Evolutionary conservation across 2,888 invertebrate genomes (phyloP).

Genomic region (Acronicta leporina): DNA sequence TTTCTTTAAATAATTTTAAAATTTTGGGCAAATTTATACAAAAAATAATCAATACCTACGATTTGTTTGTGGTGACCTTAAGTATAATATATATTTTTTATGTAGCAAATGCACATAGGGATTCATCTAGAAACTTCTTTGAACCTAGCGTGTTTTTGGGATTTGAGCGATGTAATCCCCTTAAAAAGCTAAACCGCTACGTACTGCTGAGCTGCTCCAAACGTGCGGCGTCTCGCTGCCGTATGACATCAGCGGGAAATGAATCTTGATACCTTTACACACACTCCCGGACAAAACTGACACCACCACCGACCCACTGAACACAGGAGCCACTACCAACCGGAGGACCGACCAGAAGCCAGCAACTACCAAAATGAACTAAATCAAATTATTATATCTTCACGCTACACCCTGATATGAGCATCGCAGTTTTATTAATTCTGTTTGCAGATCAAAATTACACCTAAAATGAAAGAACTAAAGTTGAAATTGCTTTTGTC

Average conservation of each 20-base stretch:
- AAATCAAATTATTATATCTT: conserved; percentile 79
- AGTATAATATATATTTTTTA: no score
- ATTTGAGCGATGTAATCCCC: no score
- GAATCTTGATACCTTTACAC: conserved; percentile 84
- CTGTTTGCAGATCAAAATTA: conserved; percentile 39
- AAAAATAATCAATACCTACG: no score
- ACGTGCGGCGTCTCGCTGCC: conserved; percentile 88
- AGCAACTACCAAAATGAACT: conserved; percentile 69
- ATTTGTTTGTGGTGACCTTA: no score
- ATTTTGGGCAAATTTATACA: no score
- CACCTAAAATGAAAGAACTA: conserved; percentile 1
- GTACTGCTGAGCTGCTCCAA: conserved; percentile 86
- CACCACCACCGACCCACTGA: conserved; percentile 47
- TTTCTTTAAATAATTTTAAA: no score
- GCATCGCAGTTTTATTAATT: conserved; percentile 73
- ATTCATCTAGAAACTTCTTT: no score
- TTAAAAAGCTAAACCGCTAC: conserved; percentile 36
- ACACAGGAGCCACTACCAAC: conserved; percentile 13
- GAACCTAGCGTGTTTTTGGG: no score
- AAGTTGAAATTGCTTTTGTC: conserved; percentile 41
- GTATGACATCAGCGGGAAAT: conserved; percentile 89
- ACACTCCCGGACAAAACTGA: conserved; percentile 64
- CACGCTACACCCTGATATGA: conserved; percentile 66
- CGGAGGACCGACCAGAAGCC: conserved; percentile 48
- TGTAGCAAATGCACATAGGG: no score